phyloP scores from a whole-genome alignment of 2,888 invertebrate genomes.

The Orthosia incerta region DNA sequence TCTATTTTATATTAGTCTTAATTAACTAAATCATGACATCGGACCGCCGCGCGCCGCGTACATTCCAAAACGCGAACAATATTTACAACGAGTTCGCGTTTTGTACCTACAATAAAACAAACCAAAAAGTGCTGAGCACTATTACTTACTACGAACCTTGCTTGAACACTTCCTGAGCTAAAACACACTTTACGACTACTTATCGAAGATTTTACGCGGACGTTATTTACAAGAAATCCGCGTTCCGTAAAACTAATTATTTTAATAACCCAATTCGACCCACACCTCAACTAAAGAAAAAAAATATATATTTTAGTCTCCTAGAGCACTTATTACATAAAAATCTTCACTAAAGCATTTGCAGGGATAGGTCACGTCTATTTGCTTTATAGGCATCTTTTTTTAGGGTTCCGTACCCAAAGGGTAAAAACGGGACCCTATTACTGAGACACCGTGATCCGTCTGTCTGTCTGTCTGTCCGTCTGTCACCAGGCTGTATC shows the following conservation, averaged over 20 bases:
- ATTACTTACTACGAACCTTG: no score
- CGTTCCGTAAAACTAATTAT: neutral
- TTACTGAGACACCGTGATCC: no score
- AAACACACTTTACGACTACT: no score
- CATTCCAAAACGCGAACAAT: neutral
- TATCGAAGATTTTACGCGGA: neutral
- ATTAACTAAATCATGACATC: neutral
- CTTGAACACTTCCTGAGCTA: no score
- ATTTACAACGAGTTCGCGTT: conserved; percentile 22
- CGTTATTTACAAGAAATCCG: conserved; percentile 14
- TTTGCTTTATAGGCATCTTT: no score
- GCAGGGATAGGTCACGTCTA: no score
- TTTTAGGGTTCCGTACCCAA: no score
- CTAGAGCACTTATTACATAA: neutral
- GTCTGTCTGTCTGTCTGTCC: no score
- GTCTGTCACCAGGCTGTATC: no score
- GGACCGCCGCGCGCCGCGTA: no score
- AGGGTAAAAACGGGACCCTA: no score
- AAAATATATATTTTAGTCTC: neutral
- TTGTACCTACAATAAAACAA: neutral
- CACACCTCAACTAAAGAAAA: neutral
- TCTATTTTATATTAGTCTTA: neutral
- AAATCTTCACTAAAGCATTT: neutral
- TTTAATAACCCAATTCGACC: neutral
- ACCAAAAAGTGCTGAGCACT: neutral